A percentile compares a stretch with the other conserved stretches of the same genome.
These are phyloP conservation scores for Mastomys natalensis DNA, from an alignment of 2,113 vertebrate species.

Conservation along the genomic window DNA sequence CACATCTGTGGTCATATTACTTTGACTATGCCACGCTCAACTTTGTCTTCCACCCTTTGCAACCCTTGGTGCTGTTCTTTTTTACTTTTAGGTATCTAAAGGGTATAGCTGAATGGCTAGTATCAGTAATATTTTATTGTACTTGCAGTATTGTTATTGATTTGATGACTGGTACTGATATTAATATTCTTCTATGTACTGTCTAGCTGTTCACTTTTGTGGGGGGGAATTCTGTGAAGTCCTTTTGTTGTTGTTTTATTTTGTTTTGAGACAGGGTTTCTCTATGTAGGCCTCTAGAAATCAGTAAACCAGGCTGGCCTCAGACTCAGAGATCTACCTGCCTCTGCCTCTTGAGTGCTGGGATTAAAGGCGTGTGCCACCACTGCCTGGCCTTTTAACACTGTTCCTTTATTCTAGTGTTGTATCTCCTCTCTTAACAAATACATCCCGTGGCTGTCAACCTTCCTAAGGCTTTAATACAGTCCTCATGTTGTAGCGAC, in stretches of 20 bases:
- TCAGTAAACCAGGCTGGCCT: neutral
- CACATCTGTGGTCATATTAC: neutral
- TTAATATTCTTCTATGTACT: neutral
- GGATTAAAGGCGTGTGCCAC: neutral
- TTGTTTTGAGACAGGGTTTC: neutral
- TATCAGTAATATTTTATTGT: neutral
- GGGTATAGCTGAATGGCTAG: neutral
- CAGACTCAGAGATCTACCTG: neutral
- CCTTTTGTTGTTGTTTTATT: neutral
- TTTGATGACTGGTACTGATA: neutral
- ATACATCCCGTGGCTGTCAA: neutral
- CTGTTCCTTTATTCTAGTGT: neutral
- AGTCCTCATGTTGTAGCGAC: neutral
- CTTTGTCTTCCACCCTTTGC: neutral
- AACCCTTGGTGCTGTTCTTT: neutral
- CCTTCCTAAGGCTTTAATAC: neutral
- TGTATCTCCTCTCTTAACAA: neutral
- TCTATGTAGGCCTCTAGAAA: neutral
- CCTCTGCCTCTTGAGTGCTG: neutral
- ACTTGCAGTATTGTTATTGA: constrained; percentile 27
- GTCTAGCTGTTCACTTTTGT: neutral
- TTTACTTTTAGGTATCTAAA: neutral
- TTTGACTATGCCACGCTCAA: neutral
- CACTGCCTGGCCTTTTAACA: neutral
- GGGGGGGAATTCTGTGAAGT: neutral